Evolutionary conservation across 92 coral and sea anemone genomes (phyloP), one percentile per base, ranked within the genome.

Genomic region (Epizoanthus scotinus): DNA sequence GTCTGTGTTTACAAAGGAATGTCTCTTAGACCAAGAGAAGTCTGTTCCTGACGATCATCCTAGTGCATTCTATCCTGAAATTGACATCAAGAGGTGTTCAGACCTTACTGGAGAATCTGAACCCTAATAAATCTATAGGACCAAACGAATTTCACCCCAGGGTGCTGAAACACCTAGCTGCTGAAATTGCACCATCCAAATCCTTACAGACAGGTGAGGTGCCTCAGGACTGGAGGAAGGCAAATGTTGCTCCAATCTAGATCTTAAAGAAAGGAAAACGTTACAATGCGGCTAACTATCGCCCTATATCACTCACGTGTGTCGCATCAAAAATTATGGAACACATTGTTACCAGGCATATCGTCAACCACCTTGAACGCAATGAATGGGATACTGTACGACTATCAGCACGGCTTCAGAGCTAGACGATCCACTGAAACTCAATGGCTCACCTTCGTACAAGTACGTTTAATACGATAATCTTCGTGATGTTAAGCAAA

Each of bases 191-290:
- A 20, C 75, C 75, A 42, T 44, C 57, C 34, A 38, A 47, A 63
- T 65, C 72, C 49, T 47, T 79, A 50, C 72, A 79, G 28, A 21
- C 78, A 53, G 84, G 73, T 27, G 83, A 79, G 49, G 81, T 31
- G 66, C 82, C 81, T n/a, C 36, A 29, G 68, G 67, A 75, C 81
- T 75, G 67, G 67, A 75, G 81, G 81, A 75, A 75, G 67, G 81
- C 66, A 75, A 75, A 75, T 27, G 40, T 75, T 54, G 70, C 82
- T 38, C 82, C 69, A 59, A 77, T 77, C n/a, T n/a, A n/a, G n/a
- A n/a, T n/a, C 67, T 77, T 59, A 18, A 59, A 59, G 70, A 77
- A 75, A 75, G 81, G 67, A 36, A 38, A 63, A 50, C 74, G 74
- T 64, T 79, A 64, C 38, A 64, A 63, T 22, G 64, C 83, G 64